Evolutionary conservation across 1,140 invertebrate species (phyloP).

Genomic region (Saccostrea glomerata): DNA sequence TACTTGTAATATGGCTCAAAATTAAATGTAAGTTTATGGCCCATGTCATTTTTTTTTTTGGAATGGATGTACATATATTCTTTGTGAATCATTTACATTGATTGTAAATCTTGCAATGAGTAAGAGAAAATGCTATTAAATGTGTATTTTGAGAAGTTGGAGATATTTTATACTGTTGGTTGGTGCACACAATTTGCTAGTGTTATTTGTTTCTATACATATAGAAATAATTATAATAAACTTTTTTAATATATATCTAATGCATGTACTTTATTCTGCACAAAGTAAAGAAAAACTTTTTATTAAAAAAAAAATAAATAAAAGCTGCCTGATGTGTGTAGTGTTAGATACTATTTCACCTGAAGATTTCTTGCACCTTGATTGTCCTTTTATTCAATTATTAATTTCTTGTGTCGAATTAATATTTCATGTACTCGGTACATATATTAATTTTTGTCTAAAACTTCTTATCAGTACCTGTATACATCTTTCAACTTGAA

Average conservation of each 20-base stretch:
- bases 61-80: not conserved
- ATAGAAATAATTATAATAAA: not conserved
- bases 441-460: too few species aligned
- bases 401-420: too few species aligned
- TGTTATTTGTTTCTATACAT: not conserved
- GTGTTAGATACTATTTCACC: too few species aligned
- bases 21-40: not conserved
- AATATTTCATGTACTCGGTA: too few species aligned
- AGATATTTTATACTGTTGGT: not conserved
- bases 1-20: not conserved
- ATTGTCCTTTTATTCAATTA: too few species aligned
- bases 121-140: not conserved
- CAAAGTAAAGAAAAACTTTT: not conserved
- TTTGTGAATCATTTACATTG: not conserved
- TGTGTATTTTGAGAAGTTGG: not conserved
- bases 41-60: not conserved
- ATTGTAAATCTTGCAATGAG: constrained; percentile 13
- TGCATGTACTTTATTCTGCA: not conserved
- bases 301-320: not conserved
- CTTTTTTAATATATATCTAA: not conserved
- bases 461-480: too few species aligned
- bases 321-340: too few species aligned
- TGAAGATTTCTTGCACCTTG: too few species aligned
- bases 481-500: too few species aligned
- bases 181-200: not conserved